These are phyloP conservation scores for Chlorodrepanis virens DNA, from an alignment of 2,113 vertebrate genomes.

Conservation along the genomic window DNA sequence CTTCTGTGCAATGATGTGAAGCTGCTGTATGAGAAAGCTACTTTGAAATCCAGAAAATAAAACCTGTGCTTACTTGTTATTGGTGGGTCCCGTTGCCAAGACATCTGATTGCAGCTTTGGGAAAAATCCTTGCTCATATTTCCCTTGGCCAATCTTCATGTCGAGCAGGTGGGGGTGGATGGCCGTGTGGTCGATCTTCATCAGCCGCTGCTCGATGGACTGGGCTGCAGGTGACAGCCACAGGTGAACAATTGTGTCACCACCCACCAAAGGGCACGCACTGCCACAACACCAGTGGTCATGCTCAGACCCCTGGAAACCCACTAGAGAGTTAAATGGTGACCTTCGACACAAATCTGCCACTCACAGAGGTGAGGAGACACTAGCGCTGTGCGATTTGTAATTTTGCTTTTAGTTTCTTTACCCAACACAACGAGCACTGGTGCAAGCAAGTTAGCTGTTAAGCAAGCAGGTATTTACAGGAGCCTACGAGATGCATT, in stretches of 20 bases:
- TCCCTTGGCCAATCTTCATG: conserved; percentile 98
- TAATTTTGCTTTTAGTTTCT: not conserved
- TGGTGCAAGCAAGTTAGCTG: not conserved
- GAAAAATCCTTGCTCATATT: conserved; percentile 93
- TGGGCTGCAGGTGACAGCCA: conserved; percentile 79
- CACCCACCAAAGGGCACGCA: fast-evolving
- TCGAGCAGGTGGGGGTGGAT: conserved; percentile 96
- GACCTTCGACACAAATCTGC: not conserved
- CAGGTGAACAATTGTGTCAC: fast-evolving
- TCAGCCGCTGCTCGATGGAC: conserved; percentile 86
- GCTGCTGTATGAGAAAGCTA: not conserved
- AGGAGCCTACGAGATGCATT: not conserved
- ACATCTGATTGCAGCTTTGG: conserved; percentile 93
- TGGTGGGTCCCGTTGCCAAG: conserved; percentile 84
- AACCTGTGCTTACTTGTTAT: conserved; percentile 86
- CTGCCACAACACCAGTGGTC: not conserved
- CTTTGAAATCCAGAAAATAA: not conserved
- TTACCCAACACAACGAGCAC: not conserved
- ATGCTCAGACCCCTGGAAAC: not conserved
- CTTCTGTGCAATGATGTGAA: not conserved
- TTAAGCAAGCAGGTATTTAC: not conserved
- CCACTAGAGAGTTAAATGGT: not conserved
- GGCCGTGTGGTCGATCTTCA: conserved; percentile 95
- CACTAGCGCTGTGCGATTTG: not conserved
- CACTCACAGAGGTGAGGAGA: not conserved